phyloP scores from a whole-genome alignment of 1,140 invertebrate genomes.

The Lineus longissimus region DNA sequence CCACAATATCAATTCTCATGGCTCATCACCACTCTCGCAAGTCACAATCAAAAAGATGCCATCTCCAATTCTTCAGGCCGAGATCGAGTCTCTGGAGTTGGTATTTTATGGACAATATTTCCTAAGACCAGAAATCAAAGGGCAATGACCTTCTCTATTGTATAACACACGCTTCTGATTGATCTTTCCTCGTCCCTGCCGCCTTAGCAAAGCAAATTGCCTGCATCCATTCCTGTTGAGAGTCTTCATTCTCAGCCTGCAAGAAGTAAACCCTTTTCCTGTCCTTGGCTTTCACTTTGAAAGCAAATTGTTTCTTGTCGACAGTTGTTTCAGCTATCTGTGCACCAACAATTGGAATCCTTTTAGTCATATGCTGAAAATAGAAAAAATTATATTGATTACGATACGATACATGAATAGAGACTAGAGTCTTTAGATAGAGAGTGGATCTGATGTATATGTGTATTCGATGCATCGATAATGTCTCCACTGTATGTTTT shows the following conservation, averaged over 20 bases:
- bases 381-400: conserved; percentile 7
- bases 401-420: conserved; percentile 9
- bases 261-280: conserved; percentile 45
- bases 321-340: conserved; percentile 47
- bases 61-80: too few species aligned
- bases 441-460: neutral
- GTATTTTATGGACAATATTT: too few species aligned
- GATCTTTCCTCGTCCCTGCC: conserved; percentile 37
- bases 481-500: too few species aligned
- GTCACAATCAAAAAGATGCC: too few species aligned
- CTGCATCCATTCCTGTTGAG: conserved; percentile 51
- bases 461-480: too few species aligned
- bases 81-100: too few species aligned
- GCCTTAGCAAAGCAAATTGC: conserved; percentile 52
- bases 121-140: neutral
- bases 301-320: conserved; percentile 47
- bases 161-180: conserved; percentile 46
- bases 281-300: conserved; percentile 44
- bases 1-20: too few species aligned
- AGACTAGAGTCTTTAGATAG: neutral
- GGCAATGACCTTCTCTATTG: conserved; percentile 38
- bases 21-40: too few species aligned
- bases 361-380: conserved; percentile 7
- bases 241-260: conserved; percentile 43
- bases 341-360: conserved; percentile 31